A percentile compares a stretch with the other conserved stretches of the same genome.
These are phyloP conservation scores for Moxostoma hubbsi DNA, from an alignment of 2,797 vertebrate species.

Conservation along the genomic window DNA sequence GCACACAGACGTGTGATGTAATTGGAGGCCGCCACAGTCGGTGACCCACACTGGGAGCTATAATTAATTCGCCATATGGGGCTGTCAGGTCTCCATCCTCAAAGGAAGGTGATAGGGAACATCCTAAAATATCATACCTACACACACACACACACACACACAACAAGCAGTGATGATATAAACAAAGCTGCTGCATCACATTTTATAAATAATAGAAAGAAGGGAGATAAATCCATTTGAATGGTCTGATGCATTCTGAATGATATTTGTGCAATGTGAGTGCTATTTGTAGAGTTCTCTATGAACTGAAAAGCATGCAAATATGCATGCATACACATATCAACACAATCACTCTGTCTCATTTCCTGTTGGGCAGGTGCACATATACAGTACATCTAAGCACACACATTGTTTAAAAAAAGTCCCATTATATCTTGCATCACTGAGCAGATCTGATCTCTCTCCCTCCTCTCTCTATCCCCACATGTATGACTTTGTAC, in stretches of 20 bases:
- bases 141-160: slow-evolving; percentile 35
- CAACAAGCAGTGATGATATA: background rate
- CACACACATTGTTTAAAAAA: background rate
- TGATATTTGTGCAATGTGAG: background rate
- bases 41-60: slow-evolving; percentile 41
- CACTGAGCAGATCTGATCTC: slow-evolving; percentile 23
- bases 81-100: slow-evolving; percentile 27
- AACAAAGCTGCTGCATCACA: background rate
- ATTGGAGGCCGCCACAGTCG: slow-evolving; percentile 3
- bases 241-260: slow-evolving; percentile 8
- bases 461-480: background rate
- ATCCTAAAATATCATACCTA: background rate
- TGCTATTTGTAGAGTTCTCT: background rate
- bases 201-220: background rate
- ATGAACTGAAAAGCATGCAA: background rate
- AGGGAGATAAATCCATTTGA: background rate
- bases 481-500: background rate
- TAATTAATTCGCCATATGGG: slow-evolving; percentile 46
- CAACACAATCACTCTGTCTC: slow-evolving; percentile 28
- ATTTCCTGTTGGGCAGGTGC: background rate
- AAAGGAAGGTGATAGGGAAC: slow-evolving; percentile 12
- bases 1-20: slow-evolving; percentile 4
- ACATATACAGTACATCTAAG: too few relatives aligned
- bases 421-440: background rate
- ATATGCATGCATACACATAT: slow-evolving; percentile 11